Percentiles rank a stretch among this genome's conserved stretches.
Evolutionary conservation across 2,888 invertebrate genomes (phyloP).

Genomic region (Andrena trimmerana): DNA sequence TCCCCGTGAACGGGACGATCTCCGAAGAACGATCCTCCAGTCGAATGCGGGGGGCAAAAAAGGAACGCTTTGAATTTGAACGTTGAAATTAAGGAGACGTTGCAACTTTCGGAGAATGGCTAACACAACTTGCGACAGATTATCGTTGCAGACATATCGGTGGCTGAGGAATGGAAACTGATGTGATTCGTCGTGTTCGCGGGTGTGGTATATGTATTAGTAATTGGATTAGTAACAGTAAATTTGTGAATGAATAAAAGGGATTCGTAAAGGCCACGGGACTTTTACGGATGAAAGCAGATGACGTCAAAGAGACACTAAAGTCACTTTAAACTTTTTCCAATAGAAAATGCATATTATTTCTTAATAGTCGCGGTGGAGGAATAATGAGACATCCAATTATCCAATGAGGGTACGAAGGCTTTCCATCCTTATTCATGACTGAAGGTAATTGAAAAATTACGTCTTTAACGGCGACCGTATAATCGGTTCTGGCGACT

Average conservation of each 20-base stretch:
- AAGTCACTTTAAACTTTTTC: no score
- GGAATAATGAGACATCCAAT: not conserved
- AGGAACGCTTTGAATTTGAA: not conserved
- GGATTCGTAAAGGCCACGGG: no score
- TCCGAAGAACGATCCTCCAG: slow-evolving; percentile 36
- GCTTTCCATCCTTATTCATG: not conserved
- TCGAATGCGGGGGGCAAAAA: not conserved
- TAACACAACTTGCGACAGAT: not conserved
- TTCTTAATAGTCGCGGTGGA: no score
- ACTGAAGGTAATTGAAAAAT: slow-evolving; percentile 20
- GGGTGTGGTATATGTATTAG: no score
- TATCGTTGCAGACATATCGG: not conserved
- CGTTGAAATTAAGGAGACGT: slow-evolving; percentile 28
- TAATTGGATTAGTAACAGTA: no score
- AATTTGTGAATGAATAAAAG: no score
- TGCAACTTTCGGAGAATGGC: not conserved
- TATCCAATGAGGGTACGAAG: slow-evolving; percentile 17
- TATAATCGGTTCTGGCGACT: slow-evolving; percentile 24
- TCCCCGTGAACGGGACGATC: slow-evolving; percentile 39
- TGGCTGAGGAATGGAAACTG: not conserved
- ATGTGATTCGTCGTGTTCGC: not conserved
- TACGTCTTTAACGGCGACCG: not conserved
- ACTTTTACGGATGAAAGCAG: no score
- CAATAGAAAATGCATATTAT: no score
- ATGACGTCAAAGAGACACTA: no score